Conservation (phyloP, 1,140 invertebrate species). For the Neodiprion lecontei region DNA sequence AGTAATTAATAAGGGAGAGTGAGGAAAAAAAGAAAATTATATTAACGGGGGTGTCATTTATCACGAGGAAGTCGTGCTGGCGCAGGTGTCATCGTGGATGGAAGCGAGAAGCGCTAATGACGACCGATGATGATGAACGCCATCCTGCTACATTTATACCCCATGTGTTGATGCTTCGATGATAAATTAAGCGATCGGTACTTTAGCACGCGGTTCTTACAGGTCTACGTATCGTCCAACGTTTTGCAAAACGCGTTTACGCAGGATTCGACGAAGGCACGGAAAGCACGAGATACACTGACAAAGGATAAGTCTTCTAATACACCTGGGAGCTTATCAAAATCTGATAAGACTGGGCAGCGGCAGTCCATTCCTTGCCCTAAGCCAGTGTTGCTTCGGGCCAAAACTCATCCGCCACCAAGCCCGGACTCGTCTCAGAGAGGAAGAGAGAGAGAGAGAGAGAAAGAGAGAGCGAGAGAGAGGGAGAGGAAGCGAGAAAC, state of each 20-base stretch:
- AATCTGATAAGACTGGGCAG: constrained; percentile 49
- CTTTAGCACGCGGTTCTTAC: no score
- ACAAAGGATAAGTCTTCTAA: constrained; percentile 41
- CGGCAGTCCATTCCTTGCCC: constrained; percentile 24
- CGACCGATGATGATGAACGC: no score
- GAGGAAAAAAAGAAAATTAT: no score
- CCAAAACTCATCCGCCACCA: no score
- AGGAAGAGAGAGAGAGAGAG: background rate
- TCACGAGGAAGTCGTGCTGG: constrained; percentile 51
- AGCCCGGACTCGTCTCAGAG: background rate
- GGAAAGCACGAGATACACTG: no score
- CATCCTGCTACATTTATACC: no score
- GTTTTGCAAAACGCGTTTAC: background rate
- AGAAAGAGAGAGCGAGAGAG: background rate
- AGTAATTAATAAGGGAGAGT: no score
- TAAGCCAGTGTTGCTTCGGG: no score
- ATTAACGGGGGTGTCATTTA: constrained; percentile 39
- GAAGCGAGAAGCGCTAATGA: no score
- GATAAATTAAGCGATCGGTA: no score
- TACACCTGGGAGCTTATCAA: constrained; percentile 52
- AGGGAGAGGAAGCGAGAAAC: background rate
- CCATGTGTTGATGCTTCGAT: no score
- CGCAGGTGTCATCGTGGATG: constrained; percentile 45
- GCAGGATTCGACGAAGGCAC: background rate
- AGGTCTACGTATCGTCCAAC: background rate